These are phyloP conservation scores for Diprion similis DNA, from an alignment of 1,140 invertebrate genomes.

Conservation along the genomic window DNA sequence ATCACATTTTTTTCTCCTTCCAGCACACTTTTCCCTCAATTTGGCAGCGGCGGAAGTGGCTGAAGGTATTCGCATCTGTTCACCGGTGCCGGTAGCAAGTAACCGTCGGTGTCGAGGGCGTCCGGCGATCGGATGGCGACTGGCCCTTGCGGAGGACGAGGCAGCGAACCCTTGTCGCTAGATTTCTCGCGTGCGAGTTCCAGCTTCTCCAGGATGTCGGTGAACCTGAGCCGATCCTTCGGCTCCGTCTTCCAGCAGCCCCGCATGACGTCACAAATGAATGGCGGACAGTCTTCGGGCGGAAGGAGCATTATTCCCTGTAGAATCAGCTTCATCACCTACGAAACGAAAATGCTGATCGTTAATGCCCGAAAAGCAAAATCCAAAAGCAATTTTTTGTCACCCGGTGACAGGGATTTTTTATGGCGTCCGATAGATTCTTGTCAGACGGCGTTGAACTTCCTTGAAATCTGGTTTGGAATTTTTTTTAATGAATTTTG, in stretches of 20 bases:
- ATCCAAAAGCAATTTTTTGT: no score
- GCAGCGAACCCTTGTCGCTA: slow-evolving; percentile 52
- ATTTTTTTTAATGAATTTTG: no score
- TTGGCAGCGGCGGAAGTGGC: slow-evolving; percentile 46
- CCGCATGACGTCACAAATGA: slow-evolving; percentile 82
- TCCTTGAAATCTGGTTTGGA: no score
- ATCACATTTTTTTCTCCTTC: no score
- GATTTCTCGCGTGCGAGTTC: slow-evolving; percentile 59
- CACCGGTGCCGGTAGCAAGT: slow-evolving; percentile 64
- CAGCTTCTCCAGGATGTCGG: slow-evolving; percentile 74
- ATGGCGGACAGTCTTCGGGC: slow-evolving; percentile 80
- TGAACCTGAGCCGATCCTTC: slow-evolving; percentile 77
- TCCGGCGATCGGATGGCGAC: slow-evolving; percentile 56
- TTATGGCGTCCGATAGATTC: no score
- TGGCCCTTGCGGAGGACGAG: slow-evolving; percentile 62
- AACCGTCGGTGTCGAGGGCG: slow-evolving; percentile 65
- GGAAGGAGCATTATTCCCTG: slow-evolving; percentile 85
- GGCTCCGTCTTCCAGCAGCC: slow-evolving; percentile 88
- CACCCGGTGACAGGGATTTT: no score
- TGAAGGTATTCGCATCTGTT: slow-evolving; percentile 65
- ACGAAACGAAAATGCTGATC: slow-evolving; percentile 22
- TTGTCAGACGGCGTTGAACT: no score
- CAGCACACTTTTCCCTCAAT: not conserved
- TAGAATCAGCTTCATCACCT: slow-evolving; percentile 84
- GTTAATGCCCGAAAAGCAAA: no score